Conservation (phyloP, 2,888 invertebrate species). For the Drosophila silvestris region DNA sequence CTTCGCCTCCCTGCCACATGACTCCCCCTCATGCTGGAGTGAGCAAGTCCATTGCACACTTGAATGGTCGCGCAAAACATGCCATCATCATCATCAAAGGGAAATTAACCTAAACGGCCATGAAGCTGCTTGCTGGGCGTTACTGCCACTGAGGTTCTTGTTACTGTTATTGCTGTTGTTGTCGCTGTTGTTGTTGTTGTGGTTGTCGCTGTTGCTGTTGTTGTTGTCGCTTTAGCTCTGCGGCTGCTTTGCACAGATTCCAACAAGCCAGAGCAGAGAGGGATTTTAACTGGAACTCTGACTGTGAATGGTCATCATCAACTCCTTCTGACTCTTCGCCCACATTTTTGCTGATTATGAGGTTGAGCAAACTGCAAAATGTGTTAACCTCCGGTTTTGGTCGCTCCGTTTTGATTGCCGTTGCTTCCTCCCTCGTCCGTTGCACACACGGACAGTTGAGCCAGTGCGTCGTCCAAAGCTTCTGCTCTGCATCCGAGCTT, state of each 20-base stretch:
- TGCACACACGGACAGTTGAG: conserved; percentile 18
- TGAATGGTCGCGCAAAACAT: conserved; percentile 81
- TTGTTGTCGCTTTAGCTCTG: conserved; percentile 35
- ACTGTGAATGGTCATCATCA: conserved; percentile 17
- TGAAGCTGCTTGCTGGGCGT: conserved; percentile 70
- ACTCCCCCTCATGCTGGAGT: conserved; percentile 37
- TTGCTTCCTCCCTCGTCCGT: not conserved
- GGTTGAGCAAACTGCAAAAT: conserved; percentile 68
- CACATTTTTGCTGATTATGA: conserved; percentile 65
- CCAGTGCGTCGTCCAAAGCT: conserved; percentile 20
- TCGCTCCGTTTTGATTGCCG: conserved; percentile 52
- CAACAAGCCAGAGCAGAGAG: conserved; percentile 8
- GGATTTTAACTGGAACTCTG: conserved; percentile 25
- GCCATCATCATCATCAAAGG: conserved; percentile 82
- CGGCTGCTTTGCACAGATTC: conserved; percentile 50
- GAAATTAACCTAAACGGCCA: conserved; percentile 82
- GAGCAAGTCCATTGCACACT: conserved; percentile 82
- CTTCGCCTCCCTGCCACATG: not conserved
- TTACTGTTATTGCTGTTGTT: conserved; percentile 23
- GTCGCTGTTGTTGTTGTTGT: conserved; percentile 19
- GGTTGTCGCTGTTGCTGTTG: conserved; percentile 14
- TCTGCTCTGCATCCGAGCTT: conserved; percentile 12
- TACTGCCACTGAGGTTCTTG: conserved; percentile 47
- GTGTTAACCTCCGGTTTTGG: conserved; percentile 58
- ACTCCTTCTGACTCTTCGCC: conserved; percentile 22